Base-by-base conservation (phyloP, 2,797 vertebrate species). In the Cuculus canorus region DNA sequence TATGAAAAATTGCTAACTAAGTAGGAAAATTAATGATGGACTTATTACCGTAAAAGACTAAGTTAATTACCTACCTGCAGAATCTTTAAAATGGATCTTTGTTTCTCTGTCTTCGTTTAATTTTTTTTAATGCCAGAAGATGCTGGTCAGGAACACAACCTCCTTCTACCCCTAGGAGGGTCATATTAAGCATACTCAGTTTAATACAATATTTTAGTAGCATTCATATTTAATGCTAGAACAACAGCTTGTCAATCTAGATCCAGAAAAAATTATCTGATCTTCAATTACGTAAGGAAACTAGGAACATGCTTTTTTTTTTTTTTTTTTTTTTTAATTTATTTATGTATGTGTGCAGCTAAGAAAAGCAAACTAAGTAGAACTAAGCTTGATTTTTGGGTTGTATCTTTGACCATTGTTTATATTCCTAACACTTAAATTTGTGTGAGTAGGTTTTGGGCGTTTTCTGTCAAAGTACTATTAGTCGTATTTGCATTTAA, bases 111-210 rank as follows among this genome's bases (percentile, higher is more conserved):
- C n/a, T 56, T 83, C 30, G 13, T 47, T 81, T 56, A 43, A 30
- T 56, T 43, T 39, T 70, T 68, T 84, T 72, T n/a, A n/a, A 2
- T 69, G 41, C 54, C 6, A 23, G 7, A 45, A 28, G 10, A 5
- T 61, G 22, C 28, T 65, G 23, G 7, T 54, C 47, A 32, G 37
- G 12, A 53, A 45, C 75, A 45, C 7, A 23, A 27, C 7, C 10
- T 13, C 3, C 3, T 16, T 2, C 1, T 39, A 3, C 3, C 3
- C 8, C 3, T 5, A 8, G 0, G 3, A 61, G 17, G 15, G 19
- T 82, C 12, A 16, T n/a, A 7, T 86, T 61, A 21, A 45, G 23
- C 15, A 37, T 45, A 37, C 10, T 3, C 7, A 45, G 14, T 8
- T 75, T 66, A 59, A 82, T 82, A 60, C 5, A 45, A 0, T 85